These are phyloP conservation scores for Diogma glabrata DNA, from an alignment of 2,888 invertebrate genomes.

Conservation along the genomic window DNA sequence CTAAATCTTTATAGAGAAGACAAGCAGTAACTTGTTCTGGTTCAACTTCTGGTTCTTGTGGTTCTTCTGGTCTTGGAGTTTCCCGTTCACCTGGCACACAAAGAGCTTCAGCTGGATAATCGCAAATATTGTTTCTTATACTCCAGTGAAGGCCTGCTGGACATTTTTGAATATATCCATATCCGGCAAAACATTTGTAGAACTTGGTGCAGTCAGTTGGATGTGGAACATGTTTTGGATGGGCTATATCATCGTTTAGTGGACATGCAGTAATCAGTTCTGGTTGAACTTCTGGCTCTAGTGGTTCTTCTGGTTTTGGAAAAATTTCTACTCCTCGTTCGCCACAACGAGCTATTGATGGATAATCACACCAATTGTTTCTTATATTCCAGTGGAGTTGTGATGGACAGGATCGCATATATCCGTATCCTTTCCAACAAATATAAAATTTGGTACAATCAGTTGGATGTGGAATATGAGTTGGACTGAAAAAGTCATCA, in stretches of 20 bases:
- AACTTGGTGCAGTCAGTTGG: neutral
- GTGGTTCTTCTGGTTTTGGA: conserved; percentile 1
- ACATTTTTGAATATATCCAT: neutral
- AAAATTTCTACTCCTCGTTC: too few species aligned
- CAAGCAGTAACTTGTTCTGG: too few species aligned
- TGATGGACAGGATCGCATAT: conserved; percentile 9
- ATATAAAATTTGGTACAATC: conserved; percentile 15
- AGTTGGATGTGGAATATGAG: conserved; percentile 11
- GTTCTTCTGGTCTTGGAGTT: too few species aligned
- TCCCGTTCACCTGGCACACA: too few species aligned
- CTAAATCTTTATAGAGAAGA: neutral
- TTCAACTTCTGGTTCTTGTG: too few species aligned
- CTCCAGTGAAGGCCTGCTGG: neutral
- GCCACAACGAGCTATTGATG: conserved; percentile 1
- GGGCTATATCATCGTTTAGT: neutral
- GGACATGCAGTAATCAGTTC: neutral
- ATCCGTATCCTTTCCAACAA: conserved; percentile 11
- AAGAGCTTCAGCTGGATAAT: neutral
- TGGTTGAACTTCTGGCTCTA: too few species aligned
- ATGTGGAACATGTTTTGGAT: conserved; percentile 3
- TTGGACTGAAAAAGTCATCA: neutral
- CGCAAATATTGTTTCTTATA: neutral
- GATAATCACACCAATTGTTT: conserved; percentile 11
- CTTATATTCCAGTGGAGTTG: conserved; percentile 13
- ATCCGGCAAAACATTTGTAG: neutral